Conservation (phyloP, 2,888 invertebrate species). For the Drosophila parthenogenetica region DNA sequence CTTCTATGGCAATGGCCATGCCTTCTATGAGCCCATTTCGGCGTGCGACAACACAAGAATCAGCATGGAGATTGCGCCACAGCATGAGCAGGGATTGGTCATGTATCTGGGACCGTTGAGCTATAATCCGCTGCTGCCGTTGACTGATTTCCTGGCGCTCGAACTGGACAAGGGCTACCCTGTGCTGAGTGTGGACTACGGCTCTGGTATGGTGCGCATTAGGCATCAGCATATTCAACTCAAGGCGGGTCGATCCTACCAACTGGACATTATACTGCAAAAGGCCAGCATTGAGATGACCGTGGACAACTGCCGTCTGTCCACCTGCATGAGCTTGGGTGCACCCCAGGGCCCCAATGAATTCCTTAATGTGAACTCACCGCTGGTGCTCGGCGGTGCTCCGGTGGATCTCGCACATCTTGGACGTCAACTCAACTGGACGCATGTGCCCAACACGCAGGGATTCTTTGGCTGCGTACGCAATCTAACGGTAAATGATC, state of each 20-base stretch:
- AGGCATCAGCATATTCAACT: conserved; percentile 90
- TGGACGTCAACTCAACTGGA: conserved; percentile 89
- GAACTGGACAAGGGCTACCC: conserved; percentile 94
- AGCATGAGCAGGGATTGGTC: conserved; percentile 91
- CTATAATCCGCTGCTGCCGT: conserved; percentile 87
- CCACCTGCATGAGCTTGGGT: conserved; percentile 89
- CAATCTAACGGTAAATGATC: conserved; percentile 94
- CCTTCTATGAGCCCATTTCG: conserved; percentile 94
- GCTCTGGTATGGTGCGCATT: conserved; percentile 91
- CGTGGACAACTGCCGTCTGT: conserved; percentile 90
- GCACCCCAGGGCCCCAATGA: conserved; percentile 90
- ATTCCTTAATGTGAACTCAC: conserved; percentile 93
- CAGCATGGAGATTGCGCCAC: conserved; percentile 92
- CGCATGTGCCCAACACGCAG: conserved; percentile 88
- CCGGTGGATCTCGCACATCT: conserved; percentile 88
- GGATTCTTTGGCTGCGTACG: conserved; percentile 96
- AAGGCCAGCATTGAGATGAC: conserved; percentile 90
- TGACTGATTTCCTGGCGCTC: conserved; percentile 95
- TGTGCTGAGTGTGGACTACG: conserved; percentile 94
- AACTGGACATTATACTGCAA: conserved; percentile 91
- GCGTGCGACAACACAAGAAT: conserved; percentile 94
- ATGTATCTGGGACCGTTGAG: conserved; percentile 95
- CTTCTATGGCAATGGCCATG: conserved; percentile 96
- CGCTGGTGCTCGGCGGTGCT: conserved; percentile 94
- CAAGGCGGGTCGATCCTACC: conserved; percentile 94